Percentiles rank a stretch among this genome's conserved stretches.
These are phyloP conservation scores for Odontomyia ornata DNA, from an alignment of 2,888 invertebrate genomes.

Conservation along the genomic window DNA sequence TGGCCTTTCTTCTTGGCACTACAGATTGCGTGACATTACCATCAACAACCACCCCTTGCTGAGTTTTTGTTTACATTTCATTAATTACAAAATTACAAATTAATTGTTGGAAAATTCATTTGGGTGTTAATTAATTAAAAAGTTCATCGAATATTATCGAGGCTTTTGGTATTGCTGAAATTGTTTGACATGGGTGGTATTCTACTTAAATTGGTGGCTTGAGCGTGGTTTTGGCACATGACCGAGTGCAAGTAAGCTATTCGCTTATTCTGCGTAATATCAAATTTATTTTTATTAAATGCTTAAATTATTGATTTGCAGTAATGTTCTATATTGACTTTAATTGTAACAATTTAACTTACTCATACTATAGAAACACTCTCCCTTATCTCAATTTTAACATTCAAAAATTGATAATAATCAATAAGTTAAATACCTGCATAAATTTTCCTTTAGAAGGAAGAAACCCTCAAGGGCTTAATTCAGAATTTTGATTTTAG, in stretches of 20 bases:
- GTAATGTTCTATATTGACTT: too few species aligned
- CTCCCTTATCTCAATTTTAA: not conserved
- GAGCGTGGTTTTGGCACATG: not conserved
- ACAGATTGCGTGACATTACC: not conserved
- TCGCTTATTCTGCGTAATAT: not conserved
- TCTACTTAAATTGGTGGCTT: not conserved
- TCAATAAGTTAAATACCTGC: too few species aligned
- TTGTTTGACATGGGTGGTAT: not conserved
- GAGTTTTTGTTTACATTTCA: constrained; percentile 42
- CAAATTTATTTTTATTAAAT: not conserved
- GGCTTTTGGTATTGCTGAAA: not conserved
- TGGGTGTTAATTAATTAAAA: constrained; percentile 42
- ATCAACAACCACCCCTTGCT: constrained; percentile 1
- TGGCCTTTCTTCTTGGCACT: not conserved
- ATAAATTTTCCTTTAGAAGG: too few species aligned
- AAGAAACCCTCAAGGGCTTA: too few species aligned
- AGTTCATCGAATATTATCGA: not conserved
- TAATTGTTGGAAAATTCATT: constrained; percentile 43
- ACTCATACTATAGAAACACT: too few species aligned
- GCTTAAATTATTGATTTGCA: not conserved
- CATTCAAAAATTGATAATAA: not conserved
- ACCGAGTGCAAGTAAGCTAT: not conserved
- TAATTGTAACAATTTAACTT: too few species aligned
- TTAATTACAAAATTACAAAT: constrained; percentile 45
- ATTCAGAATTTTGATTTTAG: too few species aligned